These are phyloP conservation scores for Drosophila orena DNA, from an alignment of 1,140 invertebrate genomes.

Conservation along the genomic window DNA sequence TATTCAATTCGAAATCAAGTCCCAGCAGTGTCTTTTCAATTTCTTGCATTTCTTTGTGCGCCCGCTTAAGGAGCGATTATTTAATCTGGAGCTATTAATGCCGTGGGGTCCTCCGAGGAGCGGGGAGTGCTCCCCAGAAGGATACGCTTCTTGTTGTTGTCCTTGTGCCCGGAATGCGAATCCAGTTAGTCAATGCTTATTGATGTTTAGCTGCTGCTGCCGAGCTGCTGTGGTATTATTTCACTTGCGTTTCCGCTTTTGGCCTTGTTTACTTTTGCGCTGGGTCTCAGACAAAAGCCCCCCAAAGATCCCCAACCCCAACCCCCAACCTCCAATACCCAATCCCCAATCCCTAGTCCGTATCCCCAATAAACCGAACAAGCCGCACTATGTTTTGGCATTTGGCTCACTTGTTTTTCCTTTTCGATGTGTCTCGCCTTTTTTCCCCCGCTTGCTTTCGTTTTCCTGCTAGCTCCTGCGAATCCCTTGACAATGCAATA, in stretches of 20 bases:
- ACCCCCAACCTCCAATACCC: neutral
- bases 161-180: conserved; percentile 37
- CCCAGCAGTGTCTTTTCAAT: conserved; percentile 71
- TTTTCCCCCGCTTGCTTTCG: conserved; percentile 42
- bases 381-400: conserved; percentile 71
- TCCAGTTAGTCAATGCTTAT: conserved; percentile 80
- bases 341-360: neutral
- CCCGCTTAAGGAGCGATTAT: conserved; percentile 75
- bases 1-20: conserved; percentile 75
- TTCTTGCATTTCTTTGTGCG: conserved; percentile 64
- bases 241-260: conserved; percentile 79
- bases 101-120: conserved; percentile 9
- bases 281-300: conserved; percentile 69
- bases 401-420: conserved; percentile 80
- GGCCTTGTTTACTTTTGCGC: conserved; percentile 79
- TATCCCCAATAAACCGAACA: conserved; percentile 42
- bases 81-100: conserved; percentile 79
- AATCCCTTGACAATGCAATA: conserved; percentile 83
- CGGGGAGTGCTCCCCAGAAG: conserved; percentile 42
- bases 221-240: conserved; percentile 46
- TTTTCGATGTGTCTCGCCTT: conserved; percentile 56
- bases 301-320: conserved; percentile 63
- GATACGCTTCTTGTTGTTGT: conserved; percentile 1
- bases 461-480: conserved; percentile 45
- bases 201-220: conserved; percentile 74